Evolutionary conservation across 2,797 vertebrate species (phyloP).

Genomic region (Onychomys arenicola): DNA sequence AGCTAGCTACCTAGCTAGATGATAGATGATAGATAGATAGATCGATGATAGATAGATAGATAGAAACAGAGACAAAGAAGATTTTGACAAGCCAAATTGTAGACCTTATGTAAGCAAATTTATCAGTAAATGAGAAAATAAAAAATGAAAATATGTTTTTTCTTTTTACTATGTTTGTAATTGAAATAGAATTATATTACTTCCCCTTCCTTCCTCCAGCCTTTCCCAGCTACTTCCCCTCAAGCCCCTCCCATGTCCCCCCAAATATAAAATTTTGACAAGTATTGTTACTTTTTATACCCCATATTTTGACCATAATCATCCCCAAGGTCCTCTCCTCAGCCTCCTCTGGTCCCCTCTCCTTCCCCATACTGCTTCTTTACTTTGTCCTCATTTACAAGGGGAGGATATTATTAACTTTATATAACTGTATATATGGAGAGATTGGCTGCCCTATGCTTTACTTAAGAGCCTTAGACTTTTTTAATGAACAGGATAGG

Average conservation of each 20-base stretch:
- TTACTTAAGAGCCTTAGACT: neutral
- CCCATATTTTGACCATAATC: neutral
- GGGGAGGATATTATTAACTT: neutral
- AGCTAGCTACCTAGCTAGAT: neutral
- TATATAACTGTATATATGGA: neutral
- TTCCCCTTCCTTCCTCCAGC: neutral
- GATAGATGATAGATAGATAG: neutral
- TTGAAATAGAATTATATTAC: neutral
- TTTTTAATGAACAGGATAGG: neutral
- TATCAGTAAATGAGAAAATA: neutral
- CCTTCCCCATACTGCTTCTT: neutral
- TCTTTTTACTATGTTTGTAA: neutral
- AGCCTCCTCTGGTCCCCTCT: neutral
- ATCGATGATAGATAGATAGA: no score
- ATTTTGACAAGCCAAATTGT: slow-evolving; percentile 40
- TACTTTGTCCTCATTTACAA: neutral
- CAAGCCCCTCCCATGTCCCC: neutral
- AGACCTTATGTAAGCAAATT: neutral
- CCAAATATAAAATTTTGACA: neutral
- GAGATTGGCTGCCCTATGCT: neutral
- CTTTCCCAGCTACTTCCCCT: no score
- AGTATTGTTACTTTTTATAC: neutral
- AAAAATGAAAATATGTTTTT: neutral
- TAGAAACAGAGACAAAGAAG: neutral
- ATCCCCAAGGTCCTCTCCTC: neutral